A percentile compares a stretch with the other conserved stretches of the same genome.
Conservation (phyloP, 1,140 invertebrate species). For the Lepidurus apus region DNA sequence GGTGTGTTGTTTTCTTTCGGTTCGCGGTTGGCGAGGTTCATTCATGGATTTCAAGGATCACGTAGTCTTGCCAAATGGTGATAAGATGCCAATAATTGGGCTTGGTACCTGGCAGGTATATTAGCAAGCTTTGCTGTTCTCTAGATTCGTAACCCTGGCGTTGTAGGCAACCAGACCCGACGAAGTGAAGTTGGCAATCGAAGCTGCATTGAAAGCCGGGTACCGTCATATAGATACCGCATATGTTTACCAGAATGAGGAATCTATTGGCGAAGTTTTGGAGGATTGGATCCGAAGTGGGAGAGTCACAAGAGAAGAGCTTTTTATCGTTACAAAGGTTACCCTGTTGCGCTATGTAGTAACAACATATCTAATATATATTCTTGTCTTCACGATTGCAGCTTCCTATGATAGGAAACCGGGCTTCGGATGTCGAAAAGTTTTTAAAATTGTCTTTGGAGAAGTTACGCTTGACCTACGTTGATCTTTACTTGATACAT, state of each 20-base stretch:
- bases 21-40: neutral
- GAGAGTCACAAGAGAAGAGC: constrained; percentile 63
- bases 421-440: constrained; percentile 61
- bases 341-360: constrained; percentile 7
- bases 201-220: constrained; percentile 56
- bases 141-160: neutral
- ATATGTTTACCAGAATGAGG: constrained; percentile 73
- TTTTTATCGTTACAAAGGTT: constrained; percentile 78
- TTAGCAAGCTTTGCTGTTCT: neutral
- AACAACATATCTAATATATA: neutral
- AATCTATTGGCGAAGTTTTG: constrained; percentile 66
- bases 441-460: constrained; percentile 65
- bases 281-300: constrained; percentile 66
- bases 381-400: constrained; percentile 33
- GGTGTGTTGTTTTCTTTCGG: neutral
- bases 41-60: constrained; percentile 41
- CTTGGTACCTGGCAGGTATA: constrained; percentile 31
- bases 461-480: constrained; percentile 66
- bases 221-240: constrained; percentile 78
- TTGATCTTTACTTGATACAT: constrained; percentile 64
- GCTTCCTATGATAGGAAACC: constrained; percentile 42
- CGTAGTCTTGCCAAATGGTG: constrained; percentile 29
- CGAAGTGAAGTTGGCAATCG: constrained; percentile 62
- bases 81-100: constrained; percentile 38
- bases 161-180: constrained; percentile 47